phyloP scores from a whole-genome alignment of 2,888 invertebrate species.

The Chrysolina americana region DNA sequence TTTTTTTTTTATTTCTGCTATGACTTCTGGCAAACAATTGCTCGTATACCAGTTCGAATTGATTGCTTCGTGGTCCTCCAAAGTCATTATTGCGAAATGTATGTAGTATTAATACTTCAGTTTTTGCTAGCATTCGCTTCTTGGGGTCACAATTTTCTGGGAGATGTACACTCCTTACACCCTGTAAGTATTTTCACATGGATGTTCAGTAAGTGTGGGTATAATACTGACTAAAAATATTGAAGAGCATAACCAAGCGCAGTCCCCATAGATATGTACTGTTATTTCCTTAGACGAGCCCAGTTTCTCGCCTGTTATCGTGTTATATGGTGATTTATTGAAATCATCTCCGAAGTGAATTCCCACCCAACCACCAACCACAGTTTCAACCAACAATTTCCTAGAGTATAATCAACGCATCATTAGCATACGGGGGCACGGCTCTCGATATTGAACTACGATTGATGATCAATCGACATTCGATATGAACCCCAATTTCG shows the following conservation, averaged over 20 bases:
- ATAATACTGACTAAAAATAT: too few relatives aligned
- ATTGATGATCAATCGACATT: constrained; percentile 6
- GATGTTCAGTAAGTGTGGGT: too few relatives aligned
- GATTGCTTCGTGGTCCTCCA: too few relatives aligned
- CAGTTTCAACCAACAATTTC: constrained; percentile 11
- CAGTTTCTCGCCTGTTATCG: constrained; percentile 8
- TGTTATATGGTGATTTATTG: constrained; percentile 16
- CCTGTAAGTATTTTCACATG: too few relatives aligned
- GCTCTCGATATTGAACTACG: neutral
- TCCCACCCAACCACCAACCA: neutral
- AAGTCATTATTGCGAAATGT: too few relatives aligned
- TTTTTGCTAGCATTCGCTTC: too few relatives aligned
- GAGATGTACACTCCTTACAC: too few relatives aligned
- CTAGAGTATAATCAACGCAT: constrained; percentile 14
- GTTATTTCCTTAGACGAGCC: neutral
- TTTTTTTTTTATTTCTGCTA: too few relatives aligned
- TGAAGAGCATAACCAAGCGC: neutral
- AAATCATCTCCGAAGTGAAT: constrained; percentile 15
- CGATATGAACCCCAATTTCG: constrained; percentile 4
- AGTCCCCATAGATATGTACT: neutral
- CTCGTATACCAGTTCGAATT: too few relatives aligned
- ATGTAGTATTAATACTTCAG: too few relatives aligned
- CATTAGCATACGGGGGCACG: constrained; percentile 12
- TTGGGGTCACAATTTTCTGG: too few relatives aligned
- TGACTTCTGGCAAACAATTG: too few relatives aligned